Conservation (phyloP, 1,140 invertebrate genomes). For the Streblospio benedicti region DNA sequence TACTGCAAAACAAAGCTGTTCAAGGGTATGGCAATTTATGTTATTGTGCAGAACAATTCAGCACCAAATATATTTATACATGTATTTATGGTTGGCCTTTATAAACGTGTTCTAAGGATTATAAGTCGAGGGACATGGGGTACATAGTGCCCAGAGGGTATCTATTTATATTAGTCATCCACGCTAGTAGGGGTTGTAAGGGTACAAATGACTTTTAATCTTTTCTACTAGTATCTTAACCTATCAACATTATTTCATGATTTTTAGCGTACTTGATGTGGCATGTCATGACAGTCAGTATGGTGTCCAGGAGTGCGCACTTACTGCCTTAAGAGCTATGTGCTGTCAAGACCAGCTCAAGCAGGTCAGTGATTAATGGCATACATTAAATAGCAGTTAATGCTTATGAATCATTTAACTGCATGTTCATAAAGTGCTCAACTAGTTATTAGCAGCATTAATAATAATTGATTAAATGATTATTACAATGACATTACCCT, state of each 20-base stretch:
- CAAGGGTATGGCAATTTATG: conserved; percentile 25
- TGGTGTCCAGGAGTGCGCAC: conserved; percentile 34
- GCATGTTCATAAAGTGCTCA: neutral
- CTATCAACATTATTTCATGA: too few species aligned
- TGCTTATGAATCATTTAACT: neutral
- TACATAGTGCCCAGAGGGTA: too few species aligned
- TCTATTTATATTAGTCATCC: too few species aligned
- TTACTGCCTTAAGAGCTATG: conserved; percentile 32
- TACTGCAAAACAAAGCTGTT: conserved; percentile 30
- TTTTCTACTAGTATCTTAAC: too few species aligned
- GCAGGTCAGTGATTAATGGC: conserved; percentile 19
- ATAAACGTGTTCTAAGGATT: too few species aligned
- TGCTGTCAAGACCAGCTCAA: conserved; percentile 28
- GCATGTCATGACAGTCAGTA: conserved; percentile 35
- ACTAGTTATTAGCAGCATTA: neutral
- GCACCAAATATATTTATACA: too few species aligned
- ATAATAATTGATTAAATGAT: neutral
- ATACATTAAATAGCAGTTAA: neutral
- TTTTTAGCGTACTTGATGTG: conserved; percentile 34
- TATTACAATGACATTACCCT: neutral
- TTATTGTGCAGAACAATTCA: too few species aligned
- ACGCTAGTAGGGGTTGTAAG: too few species aligned
- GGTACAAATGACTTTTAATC: too few species aligned
- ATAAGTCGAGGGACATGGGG: too few species aligned
- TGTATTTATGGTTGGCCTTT: too few species aligned